Conservation (phyloP, 2,113 vertebrate species). For the Mirounga angustirostris region DNA sequence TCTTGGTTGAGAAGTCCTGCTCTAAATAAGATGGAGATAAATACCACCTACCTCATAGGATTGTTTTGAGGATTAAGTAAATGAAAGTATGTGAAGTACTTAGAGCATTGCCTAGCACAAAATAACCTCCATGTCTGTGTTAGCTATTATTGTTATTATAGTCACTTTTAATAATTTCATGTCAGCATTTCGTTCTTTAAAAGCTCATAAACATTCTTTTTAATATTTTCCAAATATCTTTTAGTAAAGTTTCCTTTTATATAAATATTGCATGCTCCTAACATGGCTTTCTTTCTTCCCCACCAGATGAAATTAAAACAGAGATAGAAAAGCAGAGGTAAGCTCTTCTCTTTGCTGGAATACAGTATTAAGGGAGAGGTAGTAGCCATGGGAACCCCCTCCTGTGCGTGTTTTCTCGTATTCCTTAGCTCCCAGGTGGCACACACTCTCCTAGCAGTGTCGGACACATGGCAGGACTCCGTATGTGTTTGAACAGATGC, state of each 20-base stretch:
- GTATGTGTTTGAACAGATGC: not conserved
- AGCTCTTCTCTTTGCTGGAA: constrained; percentile 62
- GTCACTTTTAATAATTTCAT: not conserved
- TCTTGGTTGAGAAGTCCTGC: not conserved
- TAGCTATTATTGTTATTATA: not conserved
- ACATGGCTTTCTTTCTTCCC: constrained; percentile 74
- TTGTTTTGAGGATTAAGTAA: not conserved
- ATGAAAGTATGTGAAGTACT: not conserved
- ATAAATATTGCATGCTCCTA: constrained; percentile 51
- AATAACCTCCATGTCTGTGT: not conserved
- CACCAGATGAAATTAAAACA: constrained; percentile 95
- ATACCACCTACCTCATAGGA: not conserved
- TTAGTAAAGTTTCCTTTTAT: constrained; percentile 13
- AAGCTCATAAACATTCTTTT: not conserved
- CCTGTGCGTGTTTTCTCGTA: not conserved
- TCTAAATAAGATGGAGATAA: not conserved
- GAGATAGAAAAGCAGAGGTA: constrained; percentile 96
- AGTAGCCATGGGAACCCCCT: fast-evolving
- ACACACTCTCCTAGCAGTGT: not conserved
- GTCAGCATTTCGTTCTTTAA: not conserved
- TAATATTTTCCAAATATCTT: constrained; percentile 30
- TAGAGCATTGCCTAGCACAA: not conserved
- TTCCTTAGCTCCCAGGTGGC: not conserved
- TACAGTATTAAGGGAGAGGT: not conserved
- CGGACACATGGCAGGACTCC: not conserved